Conservation (phyloP, 2,888 invertebrate genomes). For the Trachelus stipa region DNA sequence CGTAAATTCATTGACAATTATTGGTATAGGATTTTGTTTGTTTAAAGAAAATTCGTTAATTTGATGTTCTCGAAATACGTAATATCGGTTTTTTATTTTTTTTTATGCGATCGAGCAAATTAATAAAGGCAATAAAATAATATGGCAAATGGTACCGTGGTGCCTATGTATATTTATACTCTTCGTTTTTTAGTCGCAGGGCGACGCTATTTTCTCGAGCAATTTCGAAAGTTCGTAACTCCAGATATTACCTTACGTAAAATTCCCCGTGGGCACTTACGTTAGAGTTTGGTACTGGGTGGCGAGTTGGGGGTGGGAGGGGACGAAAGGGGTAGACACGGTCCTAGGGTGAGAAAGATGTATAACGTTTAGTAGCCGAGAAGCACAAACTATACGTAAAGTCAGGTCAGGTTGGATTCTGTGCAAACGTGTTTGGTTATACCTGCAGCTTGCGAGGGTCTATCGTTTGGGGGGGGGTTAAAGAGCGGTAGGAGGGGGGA, state of each 20-base stretch:
- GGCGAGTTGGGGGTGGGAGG: background rate
- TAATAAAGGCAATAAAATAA: background rate
- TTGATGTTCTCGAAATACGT: too few relatives aligned
- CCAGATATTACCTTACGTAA: conserved; percentile 5
- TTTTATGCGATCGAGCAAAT: background rate
- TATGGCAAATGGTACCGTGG: background rate
- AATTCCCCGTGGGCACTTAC: conserved; percentile 14
- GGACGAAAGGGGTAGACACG: conserved; percentile 11
- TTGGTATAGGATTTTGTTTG: too few relatives aligned
- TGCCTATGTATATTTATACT: conserved; percentile 14
- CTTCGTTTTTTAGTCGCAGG: conserved; percentile 12
- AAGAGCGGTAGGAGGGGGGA: background rate
- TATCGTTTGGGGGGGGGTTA: too few relatives aligned
- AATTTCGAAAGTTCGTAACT: background rate
- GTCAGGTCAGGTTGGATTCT: background rate
- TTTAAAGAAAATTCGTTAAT: too few relatives aligned
- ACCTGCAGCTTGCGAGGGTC: background rate
- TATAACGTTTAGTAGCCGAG: background rate
- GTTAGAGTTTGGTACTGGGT: background rate
- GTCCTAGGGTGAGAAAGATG: conserved; percentile 2
- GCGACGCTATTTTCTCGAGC: background rate
- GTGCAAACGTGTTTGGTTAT: background rate
- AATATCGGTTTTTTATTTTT: too few relatives aligned
- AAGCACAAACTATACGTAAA: background rate
- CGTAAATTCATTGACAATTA: too few relatives aligned